Conservation (phyloP, 2,113 vertebrate species). For the Regulus satrapa region DNA sequence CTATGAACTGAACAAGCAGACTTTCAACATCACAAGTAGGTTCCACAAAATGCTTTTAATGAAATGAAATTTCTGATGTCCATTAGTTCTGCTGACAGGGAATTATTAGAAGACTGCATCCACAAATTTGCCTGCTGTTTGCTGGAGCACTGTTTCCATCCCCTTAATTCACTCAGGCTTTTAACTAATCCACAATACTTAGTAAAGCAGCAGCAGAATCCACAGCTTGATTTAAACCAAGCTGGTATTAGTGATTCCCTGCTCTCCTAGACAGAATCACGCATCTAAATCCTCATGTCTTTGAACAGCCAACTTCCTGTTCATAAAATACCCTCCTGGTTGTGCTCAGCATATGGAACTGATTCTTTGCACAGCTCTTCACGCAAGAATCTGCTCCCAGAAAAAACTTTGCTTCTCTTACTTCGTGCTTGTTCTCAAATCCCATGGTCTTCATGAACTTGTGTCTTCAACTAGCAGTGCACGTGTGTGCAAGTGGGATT, state of each 20-base stretch:
- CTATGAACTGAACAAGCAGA: not conserved
- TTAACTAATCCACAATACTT: not conserved
- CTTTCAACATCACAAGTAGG: not conserved
- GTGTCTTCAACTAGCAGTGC: not conserved
- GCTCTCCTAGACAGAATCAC: not conserved
- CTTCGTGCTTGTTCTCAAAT: not conserved
- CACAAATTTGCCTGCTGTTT: not conserved
- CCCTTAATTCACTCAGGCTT: constrained; percentile 1
- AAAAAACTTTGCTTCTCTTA: not conserved
- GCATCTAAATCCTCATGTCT: not conserved
- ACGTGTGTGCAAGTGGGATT: not conserved
- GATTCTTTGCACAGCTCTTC: not conserved
- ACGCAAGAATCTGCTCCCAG: not conserved
- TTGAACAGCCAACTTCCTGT: not conserved
- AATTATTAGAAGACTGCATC: not conserved
- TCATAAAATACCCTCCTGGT: not conserved
- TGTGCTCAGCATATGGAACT: not conserved
- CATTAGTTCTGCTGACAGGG: not conserved
- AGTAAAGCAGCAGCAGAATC: not conserved
- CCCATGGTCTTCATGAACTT: not conserved
- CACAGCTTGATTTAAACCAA: not conserved
- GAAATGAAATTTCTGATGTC: not conserved
- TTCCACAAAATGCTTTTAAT: constrained; percentile 25
- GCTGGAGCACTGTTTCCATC: not conserved
- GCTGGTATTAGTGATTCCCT: not conserved